phyloP scores from a whole-genome alignment of 1,140 invertebrate species.

The Phymastichus coffea region DNA sequence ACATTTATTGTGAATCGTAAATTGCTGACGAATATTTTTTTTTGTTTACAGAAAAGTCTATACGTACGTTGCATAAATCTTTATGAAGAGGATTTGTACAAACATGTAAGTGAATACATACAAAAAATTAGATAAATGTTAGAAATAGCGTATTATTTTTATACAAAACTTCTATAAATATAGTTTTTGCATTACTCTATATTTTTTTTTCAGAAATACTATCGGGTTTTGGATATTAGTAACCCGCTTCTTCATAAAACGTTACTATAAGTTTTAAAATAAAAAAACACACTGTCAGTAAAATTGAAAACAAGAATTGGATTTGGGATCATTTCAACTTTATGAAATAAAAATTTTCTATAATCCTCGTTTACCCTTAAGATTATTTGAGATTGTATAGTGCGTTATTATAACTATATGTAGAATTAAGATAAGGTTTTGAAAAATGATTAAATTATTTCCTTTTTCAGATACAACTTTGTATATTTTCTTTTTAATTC shows the following conservation, averaged over 20 bases:
- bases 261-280: constrained; percentile 40
- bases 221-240: constrained; percentile 40
- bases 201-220: constrained; percentile 40
- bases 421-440: too few relatives aligned
- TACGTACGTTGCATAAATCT: constrained; percentile 86
- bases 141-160: too few relatives aligned
- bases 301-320: constrained; percentile 38
- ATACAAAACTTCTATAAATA: too few relatives aligned
- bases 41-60: constrained; percentile 77
- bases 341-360: constrained; percentile 39
- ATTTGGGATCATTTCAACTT: constrained; percentile 38
- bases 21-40: constrained; percentile 29
- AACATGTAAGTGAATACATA: constrained; percentile 49
- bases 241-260: constrained; percentile 39
- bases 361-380: neutral
- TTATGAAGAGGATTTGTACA: constrained; percentile 51
- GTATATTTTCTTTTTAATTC: too few relatives aligned
- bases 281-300: constrained; percentile 35
- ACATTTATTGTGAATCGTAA: neutral
- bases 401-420: neutral
- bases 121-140: too few relatives aligned
- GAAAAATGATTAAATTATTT: too few relatives aligned
- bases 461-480: too few relatives aligned
- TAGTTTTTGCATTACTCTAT: constrained; percentile 13
- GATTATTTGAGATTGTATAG: neutral